Base-by-base conservation (phyloP, 2,888 invertebrate species). In the Pristionchus entomophagus region DNA sequence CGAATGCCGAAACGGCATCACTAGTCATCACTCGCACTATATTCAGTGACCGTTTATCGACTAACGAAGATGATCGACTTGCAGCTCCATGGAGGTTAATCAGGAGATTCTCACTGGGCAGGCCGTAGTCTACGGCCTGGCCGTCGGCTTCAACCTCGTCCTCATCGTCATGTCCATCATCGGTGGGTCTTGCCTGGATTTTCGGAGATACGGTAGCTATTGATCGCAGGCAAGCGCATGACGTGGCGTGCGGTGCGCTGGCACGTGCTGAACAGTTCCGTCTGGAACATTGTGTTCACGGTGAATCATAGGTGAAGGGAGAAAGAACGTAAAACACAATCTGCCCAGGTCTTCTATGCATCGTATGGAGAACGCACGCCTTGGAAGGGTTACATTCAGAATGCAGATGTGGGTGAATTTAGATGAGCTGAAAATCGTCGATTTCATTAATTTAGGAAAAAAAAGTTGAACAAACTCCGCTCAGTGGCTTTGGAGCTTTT, bases 151-250 rank as follows among this genome's bases (percentile, higher is more conserved):
- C 38, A 41, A 38, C n/a, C 59, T 82, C 19, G n/a, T 82, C 53
- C 82, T 82, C 19, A 19, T 59, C 14, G 56, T 59, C 82, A 82
- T 82, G 82, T 82, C 82, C 38, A 53, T 82, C 8, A 38, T 82
- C 17, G 82, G 82, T 59, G 59, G 32, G 82, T 41, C 6, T 26
- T 10, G 6, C 45, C 6, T 14, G 45, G 14, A 10, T 14, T 14
- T 10, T 45, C 45, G 45, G 45, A 45, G 45, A n/a, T 45, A 45
- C 45, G 45, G 14, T 45, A 10, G 45, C 45, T 6, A 59, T 82
- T 41, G 59, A 49, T 51, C 19, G 2, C 29, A 82, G 82, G 82
- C 2, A 56, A 82, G 22, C 38, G 82, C 32, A 82, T 82, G 82
- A 59, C 59, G n/a, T 56, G 38, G 35, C 22, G 82, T n/a, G 82